These are phyloP conservation scores for Noctuana brunneofusca DNA, from an alignment of 2,888 invertebrate species.

Conservation along the genomic window DNA sequence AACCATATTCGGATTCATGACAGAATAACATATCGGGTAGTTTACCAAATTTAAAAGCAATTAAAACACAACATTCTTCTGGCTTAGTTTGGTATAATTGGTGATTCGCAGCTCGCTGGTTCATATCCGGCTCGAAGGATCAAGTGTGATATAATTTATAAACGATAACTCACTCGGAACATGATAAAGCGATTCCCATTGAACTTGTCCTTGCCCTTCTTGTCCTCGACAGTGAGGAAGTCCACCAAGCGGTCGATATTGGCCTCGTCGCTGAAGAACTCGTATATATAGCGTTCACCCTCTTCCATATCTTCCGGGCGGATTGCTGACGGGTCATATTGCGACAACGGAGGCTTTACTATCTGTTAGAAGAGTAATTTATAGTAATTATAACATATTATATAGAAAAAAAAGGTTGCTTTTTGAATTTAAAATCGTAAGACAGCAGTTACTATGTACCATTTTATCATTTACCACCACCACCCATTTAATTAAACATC, in stretches of 20 bases:
- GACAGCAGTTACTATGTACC: too few relatives aligned
- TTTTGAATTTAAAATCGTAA: too few relatives aligned
- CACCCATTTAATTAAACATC: too few relatives aligned
- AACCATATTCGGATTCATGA: too few relatives aligned
- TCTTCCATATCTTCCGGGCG: conserved; percentile 81
- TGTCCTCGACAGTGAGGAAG: conserved; percentile 91
- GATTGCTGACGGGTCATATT: conserved; percentile 82
- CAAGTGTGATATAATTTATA: background rate
- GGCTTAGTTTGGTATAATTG: too few relatives aligned
- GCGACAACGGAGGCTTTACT: conserved; percentile 86
- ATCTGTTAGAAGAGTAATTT: conserved; percentile 63
- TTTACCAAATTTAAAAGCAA: too few relatives aligned
- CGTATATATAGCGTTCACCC: conserved; percentile 85
- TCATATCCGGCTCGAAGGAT: background rate
- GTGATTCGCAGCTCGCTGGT: background rate
- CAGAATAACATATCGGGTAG: too few relatives aligned
- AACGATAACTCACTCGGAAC: conserved; percentile 84
- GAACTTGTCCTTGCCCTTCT: conserved; percentile 93
- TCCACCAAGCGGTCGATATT: conserved; percentile 88
- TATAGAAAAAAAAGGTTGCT: too few relatives aligned
- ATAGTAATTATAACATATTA: too few relatives aligned
- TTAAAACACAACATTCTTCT: too few relatives aligned
- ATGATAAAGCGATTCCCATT: conserved; percentile 85
- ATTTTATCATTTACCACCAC: too few relatives aligned
- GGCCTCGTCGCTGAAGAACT: conserved; percentile 85